Conservation (phyloP, 2,888 invertebrate genomes). For the Polyommatus iphigenia region DNA sequence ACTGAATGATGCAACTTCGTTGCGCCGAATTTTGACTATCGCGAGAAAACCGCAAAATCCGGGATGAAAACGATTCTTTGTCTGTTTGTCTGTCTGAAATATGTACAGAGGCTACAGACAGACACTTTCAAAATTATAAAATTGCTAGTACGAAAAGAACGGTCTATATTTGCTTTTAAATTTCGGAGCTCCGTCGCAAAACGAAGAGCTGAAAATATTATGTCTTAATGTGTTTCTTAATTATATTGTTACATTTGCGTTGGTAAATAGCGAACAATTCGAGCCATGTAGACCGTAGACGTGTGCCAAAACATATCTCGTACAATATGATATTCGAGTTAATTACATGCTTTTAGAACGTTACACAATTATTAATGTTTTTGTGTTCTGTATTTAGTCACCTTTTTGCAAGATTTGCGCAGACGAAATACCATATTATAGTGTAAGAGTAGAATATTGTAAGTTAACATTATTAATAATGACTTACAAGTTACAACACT, state of each 20-base stretch:
- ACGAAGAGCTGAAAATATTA: not conserved
- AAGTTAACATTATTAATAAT: too few relatives aligned
- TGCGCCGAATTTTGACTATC: too few relatives aligned
- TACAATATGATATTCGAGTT: constrained; percentile 20
- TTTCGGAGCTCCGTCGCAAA: not conserved
- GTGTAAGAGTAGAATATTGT: not conserved
- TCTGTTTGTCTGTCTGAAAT: too few relatives aligned
- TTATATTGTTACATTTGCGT: constrained; percentile 15
- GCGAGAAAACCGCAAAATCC: too few relatives aligned
- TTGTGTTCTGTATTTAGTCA: not conserved
- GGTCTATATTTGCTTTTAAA: not conserved
- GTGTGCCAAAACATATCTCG: constrained; percentile 23
- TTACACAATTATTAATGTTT: constrained; percentile 12
- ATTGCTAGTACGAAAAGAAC: not conserved
- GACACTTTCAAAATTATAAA: too few relatives aligned
- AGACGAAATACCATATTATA: not conserved
- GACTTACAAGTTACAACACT: too few relatives aligned
- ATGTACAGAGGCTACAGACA: too few relatives aligned
- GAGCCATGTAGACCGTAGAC: not conserved
- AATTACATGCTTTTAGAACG: constrained; percentile 13
- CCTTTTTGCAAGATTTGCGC: not conserved
- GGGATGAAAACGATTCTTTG: too few relatives aligned
- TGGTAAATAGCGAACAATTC: constrained; percentile 19
- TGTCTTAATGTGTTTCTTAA: not conserved
- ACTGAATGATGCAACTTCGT: too few relatives aligned